A percentile compares a stretch with the other conserved stretches of the same genome.
Conservation (phyloP, 2,113 vertebrate species). For the Nicator chloris region DNA sequence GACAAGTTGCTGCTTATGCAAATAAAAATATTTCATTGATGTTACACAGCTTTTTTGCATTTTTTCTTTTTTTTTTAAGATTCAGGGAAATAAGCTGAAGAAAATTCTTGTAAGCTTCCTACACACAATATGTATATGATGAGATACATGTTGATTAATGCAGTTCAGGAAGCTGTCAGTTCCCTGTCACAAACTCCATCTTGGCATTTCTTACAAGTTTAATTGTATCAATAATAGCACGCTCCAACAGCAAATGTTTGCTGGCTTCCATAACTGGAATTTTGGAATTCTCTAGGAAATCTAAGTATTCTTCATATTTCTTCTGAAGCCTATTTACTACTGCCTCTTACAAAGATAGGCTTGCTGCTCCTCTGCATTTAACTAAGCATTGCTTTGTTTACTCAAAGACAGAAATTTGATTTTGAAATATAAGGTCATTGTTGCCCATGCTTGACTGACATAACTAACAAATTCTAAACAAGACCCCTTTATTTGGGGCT, state of each 20-base stretch:
- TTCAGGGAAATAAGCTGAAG: background rate
- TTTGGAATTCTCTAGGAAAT: background rate
- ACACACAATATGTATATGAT: background rate
- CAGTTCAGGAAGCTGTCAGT: background rate
- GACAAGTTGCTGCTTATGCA: background rate
- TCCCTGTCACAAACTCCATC: background rate
- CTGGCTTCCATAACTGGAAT: background rate
- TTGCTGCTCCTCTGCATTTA: background rate
- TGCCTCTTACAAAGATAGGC: background rate
- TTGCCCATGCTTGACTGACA: background rate
- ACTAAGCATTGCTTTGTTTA: background rate
- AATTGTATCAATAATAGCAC: background rate
- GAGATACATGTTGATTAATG: background rate
- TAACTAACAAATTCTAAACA: background rate
- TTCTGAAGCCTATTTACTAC: background rate
- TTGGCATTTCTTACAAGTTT: background rate
- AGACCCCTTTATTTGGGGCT: background rate
- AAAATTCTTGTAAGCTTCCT: background rate
- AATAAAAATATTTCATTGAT: background rate
- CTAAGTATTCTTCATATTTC: background rate
- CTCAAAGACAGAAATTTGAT: background rate
- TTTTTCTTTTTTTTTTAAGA: background rate
- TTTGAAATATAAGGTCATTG: background rate
- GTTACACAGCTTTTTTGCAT: background rate
- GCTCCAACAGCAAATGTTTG: background rate